Percentiles rank a stretch among this genome's conserved stretches.
phyloP scores from a whole-genome alignment of 2,888 invertebrate species.

The Sisyra nigra region DNA sequence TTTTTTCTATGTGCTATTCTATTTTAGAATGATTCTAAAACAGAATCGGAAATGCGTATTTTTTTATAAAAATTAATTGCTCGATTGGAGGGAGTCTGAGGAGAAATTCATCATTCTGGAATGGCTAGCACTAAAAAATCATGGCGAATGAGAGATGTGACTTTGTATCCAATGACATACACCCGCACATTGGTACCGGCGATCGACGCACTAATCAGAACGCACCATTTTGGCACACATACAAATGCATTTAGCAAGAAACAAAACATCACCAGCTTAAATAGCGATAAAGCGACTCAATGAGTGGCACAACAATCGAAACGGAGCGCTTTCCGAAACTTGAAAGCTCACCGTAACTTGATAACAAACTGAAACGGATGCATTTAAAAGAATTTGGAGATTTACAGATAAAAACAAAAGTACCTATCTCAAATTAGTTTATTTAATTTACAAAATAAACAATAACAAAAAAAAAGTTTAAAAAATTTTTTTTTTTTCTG shows the following conservation, averaged over 20 bases:
- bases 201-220: not conserved
- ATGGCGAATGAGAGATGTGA: conserved; percentile 16
- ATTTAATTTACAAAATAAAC: not conserved
- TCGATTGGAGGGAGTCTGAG: conserved; percentile 1
- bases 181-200: not conserved
- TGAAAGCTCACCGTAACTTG: too few relatives aligned
- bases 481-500: too few relatives aligned
- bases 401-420: not conserved
- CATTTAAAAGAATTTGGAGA: too few relatives aligned
- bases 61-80: not conserved
- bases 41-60: not conserved
- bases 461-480: conserved; percentile 1
- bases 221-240: not conserved
- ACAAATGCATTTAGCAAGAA: not conserved
- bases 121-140: conserved; percentile 25
- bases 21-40: not conserved
- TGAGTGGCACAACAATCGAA: not conserved
- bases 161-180: not conserved
- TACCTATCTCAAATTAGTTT: not conserved
- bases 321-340: too few relatives aligned
- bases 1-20: too few relatives aligned
- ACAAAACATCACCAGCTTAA: not conserved
- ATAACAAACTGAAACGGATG: too few relatives aligned
- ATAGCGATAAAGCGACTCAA: not conserved
- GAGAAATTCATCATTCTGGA: conserved; percentile 8